phyloP scores from a whole-genome alignment of 2,113 vertebrate species.

The Anoplopoma fimbria region DNA sequence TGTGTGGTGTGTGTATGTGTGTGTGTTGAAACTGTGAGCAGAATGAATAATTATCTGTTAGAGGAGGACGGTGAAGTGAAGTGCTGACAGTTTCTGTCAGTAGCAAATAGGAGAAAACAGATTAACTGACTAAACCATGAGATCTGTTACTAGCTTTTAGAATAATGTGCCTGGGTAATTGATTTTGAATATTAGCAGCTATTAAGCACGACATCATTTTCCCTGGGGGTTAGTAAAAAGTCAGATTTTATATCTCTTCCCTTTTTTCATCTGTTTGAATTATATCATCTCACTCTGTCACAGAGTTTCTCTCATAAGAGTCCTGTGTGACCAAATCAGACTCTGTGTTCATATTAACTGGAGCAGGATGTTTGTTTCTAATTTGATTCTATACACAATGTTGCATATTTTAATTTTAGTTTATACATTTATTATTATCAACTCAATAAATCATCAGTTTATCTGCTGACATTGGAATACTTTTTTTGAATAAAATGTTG shows the following conservation, averaged over 20 bases:
- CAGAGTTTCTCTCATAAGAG: neutral
- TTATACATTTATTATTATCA: neutral
- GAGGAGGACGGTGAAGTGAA: neutral
- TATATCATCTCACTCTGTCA: neutral
- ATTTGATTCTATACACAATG: neutral
- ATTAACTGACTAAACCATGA: constrained; percentile 14
- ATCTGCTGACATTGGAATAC: neutral
- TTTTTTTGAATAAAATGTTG: neutral
- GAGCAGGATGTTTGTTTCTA: neutral
- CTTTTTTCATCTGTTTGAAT: neutral
- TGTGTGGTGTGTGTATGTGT: constrained; percentile 10
- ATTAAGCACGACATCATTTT: neutral
- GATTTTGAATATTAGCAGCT: neutral
- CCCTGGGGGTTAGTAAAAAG: neutral
- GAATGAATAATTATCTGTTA: constrained; percentile 25
- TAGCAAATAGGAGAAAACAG: constrained; percentile 8
- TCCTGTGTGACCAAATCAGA: neutral
- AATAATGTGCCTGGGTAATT: neutral
- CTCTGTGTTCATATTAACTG: too few species aligned
- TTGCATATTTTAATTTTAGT: neutral
- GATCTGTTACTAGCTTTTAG: neutral
- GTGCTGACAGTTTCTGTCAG: constrained; percentile 24
- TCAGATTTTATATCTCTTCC: neutral
- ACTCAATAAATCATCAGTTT: neutral
- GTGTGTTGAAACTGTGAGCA: constrained; percentile 1